A percentile compares a stretch with the other conserved stretches of the same genome.
Conservation (phyloP, 2,888 invertebrate species). For the Eurois occulta region DNA sequence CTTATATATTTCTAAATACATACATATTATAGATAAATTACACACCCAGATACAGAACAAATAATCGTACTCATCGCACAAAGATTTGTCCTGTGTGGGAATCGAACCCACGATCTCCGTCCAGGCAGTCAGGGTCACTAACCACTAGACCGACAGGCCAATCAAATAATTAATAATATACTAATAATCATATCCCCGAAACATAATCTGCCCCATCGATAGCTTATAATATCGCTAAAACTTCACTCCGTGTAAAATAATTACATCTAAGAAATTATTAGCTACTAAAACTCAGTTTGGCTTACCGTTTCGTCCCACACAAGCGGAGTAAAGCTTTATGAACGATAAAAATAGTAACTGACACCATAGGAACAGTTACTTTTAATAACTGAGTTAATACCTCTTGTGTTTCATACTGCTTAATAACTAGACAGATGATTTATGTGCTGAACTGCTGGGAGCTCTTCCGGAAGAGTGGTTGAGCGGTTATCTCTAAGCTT, state of each 20-base stretch:
- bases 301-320: slow-evolving; percentile 42
- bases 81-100: too few species aligned
- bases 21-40: too few species aligned
- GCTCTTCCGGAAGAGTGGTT: background rate
- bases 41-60: too few species aligned
- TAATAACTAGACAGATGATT: background rate
- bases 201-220: slow-evolving; percentile 14
- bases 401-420: slow-evolving; percentile 6
- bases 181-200: slow-evolving; percentile 15
- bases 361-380: slow-evolving; percentile 43
- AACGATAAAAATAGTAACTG: slow-evolving; percentile 28
- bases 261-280: slow-evolving; percentile 40
- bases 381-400: slow-evolving; percentile 36
- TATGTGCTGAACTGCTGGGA: background rate
- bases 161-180: too few species aligned
- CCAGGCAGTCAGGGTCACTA: too few species aligned
- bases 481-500: background rate
- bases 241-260: slow-evolving; percentile 43
- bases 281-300: slow-evolving; percentile 19
- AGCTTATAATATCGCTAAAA: slow-evolving; percentile 21
- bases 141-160: too few species aligned
- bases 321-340: slow-evolving; percentile 22
- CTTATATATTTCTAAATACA: too few species aligned
- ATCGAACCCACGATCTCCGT: too few species aligned
- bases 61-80: too few species aligned